These are phyloP conservation scores for Ictalurus furcatus DNA, from an alignment of 2,113 vertebrate genomes.

Conservation along the genomic window DNA sequence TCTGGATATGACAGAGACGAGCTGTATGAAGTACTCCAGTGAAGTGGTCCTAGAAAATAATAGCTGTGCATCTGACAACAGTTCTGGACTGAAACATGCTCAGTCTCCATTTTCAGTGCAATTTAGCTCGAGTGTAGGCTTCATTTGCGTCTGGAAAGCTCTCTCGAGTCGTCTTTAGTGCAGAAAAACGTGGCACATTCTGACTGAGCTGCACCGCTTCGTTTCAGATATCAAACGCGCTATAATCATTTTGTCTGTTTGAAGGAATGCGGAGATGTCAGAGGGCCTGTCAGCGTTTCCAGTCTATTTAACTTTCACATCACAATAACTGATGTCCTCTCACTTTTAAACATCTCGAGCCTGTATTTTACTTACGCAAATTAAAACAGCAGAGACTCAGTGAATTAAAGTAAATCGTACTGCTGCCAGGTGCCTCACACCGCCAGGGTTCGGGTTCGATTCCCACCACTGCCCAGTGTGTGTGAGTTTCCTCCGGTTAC, in stretches of 20 bases:
- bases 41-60: neutral
- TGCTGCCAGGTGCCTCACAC: too few relatives aligned
- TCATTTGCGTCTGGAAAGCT: conserved; percentile 6
- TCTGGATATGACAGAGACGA: neutral
- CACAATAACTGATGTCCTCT: neutral
- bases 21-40: neutral
- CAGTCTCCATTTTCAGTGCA: neutral
- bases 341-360: neutral
- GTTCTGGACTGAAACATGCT: neutral
- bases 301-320: neutral
- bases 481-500: too few relatives aligned
- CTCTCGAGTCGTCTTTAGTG: neutral
- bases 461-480: too few relatives aligned
- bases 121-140: neutral
- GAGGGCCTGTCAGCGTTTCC: conserved; percentile 1
- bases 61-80: neutral
- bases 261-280: neutral
- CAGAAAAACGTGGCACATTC: neutral
- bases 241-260: conserved; percentile 6
- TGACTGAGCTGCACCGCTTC: neutral
- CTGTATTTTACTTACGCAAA: neutral
- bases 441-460: too few relatives aligned
- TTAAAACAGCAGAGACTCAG: neutral
- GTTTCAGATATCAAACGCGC: neutral
- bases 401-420: neutral